Evolutionary conservation across 2,113 vertebrate species (phyloP).

Genomic region (Thunnus maccoyii): DNA sequence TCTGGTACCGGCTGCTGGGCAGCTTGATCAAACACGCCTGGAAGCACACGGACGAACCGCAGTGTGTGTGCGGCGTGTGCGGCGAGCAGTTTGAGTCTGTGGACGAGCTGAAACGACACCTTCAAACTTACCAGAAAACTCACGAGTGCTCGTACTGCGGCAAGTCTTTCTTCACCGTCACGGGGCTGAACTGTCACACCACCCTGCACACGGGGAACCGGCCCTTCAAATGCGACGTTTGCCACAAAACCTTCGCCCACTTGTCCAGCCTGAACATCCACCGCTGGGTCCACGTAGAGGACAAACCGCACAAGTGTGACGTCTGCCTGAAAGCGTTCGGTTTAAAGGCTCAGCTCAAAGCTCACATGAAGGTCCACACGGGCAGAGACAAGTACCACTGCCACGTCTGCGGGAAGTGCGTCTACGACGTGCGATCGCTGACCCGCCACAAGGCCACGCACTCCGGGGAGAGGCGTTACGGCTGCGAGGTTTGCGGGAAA

Average conservation of each 20-base stretch:
- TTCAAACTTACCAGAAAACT: slow-evolving; percentile 15
- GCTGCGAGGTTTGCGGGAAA: slow-evolving; percentile 58
- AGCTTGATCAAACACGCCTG: slow-evolving; percentile 40
- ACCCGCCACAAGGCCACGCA: slow-evolving; percentile 71
- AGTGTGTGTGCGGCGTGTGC: slow-evolving; percentile 45
- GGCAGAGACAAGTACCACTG: slow-evolving; percentile 47
- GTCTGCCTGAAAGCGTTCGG: slow-evolving; percentile 22
- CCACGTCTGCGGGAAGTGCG: slow-evolving; percentile 62
- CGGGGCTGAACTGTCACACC: slow-evolving; percentile 33
- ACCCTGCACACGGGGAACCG: slow-evolving; percentile 26
- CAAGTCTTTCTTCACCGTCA: slow-evolving; percentile 23
- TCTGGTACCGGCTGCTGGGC: slow-evolving; percentile 40
- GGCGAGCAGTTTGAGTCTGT: slow-evolving; percentile 22
- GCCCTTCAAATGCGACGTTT: slow-evolving; percentile 29
- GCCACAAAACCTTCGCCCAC: slow-evolving; percentile 41
- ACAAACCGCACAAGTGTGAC: background rate
- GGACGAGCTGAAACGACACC: slow-evolving; percentile 23
- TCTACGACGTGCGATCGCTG: slow-evolving; percentile 58
- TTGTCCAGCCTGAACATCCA: slow-evolving; percentile 17
- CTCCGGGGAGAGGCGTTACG: slow-evolving; percentile 59
- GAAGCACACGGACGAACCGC: slow-evolving; percentile 24
- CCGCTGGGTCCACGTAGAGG: background rate
- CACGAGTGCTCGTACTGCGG: slow-evolving; percentile 30
- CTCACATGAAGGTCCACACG: slow-evolving; percentile 15
- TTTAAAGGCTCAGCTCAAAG: slow-evolving; percentile 5